Conservation (phyloP, 1,140 invertebrate species). For the Saccostrea glomerata region DNA sequence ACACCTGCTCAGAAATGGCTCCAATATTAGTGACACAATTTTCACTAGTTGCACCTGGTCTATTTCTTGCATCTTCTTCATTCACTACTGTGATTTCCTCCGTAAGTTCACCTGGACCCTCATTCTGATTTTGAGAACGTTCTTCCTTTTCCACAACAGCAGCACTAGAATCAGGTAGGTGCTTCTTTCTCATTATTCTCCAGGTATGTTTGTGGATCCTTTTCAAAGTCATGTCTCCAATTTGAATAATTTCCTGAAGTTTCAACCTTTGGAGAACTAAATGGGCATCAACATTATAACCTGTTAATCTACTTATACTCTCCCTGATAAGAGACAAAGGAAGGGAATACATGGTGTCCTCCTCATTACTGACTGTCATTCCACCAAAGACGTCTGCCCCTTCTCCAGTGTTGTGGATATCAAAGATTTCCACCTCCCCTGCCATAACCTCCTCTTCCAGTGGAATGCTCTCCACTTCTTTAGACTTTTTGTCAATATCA, state of each 20-base stretch:
- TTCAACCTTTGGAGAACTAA: background rate
- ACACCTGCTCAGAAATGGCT: background rate
- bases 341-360: background rate
- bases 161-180: background rate
- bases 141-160: background rate
- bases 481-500: constrained; percentile 12
- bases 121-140: background rate
- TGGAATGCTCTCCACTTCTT: background rate
- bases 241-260: background rate
- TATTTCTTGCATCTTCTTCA: background rate
- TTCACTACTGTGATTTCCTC: background rate
- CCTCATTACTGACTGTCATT: background rate
- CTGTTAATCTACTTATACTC: background rate
- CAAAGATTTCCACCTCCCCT: too few species aligned
- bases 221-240: background rate
- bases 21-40: background rate
- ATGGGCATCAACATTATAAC: background rate
- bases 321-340: background rate
- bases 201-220: background rate
- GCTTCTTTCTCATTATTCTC: background rate
- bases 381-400: background rate
- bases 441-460: background rate
- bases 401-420: background rate
- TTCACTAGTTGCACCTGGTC: background rate
- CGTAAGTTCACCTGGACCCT: background rate